A percentile compares a stretch with the other conserved stretches of the same genome.
These are phyloP conservation scores for Melieria omissa DNA, from an alignment of 2,888 invertebrate genomes.

Conservation along the genomic window DNA sequence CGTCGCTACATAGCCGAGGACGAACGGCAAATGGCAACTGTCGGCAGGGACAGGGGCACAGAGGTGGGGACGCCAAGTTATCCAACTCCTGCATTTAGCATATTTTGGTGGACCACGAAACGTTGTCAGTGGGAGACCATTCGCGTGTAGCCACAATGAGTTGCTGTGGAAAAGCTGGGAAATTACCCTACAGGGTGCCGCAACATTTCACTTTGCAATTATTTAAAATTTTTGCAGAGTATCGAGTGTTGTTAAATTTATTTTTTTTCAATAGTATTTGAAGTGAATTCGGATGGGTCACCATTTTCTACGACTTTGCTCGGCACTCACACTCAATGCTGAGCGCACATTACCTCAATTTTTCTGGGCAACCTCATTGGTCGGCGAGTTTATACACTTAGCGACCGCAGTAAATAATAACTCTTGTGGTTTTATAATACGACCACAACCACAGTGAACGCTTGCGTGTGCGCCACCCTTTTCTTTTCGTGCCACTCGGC, in stretches of 20 bases:
- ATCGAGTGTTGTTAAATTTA: conserved; percentile 5
- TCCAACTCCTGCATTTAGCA: conserved; percentile 41
- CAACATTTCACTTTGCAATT: conserved; percentile 3
- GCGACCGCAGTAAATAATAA: conserved; percentile 60
- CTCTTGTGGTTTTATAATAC: conserved; percentile 55
- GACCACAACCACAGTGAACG: conserved; percentile 52
- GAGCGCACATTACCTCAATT: neutral
- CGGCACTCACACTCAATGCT: too few relatives aligned
- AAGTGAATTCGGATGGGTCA: neutral
- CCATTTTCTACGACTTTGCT: too few relatives aligned
- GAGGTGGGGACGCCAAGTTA: neutral
- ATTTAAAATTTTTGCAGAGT: conserved; percentile 3
- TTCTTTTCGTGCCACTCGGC: neutral
- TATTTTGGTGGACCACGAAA: conserved; percentile 51
- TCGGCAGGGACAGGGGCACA: too few relatives aligned
- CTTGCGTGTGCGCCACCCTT: conserved; percentile 1
- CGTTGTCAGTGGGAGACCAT: conserved; percentile 52
- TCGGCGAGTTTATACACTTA: conserved; percentile 53
- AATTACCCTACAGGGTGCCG: conserved; percentile 40
- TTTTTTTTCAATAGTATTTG: neutral
- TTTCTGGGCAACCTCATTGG: conserved; percentile 40
- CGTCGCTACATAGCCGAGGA: too few relatives aligned
- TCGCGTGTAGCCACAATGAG: conserved; percentile 51
- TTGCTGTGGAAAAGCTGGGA: conserved; percentile 41
- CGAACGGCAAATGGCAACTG: too few relatives aligned